Conservation (phyloP, 1,140 invertebrate genomes). For the Rhagoletis pomonella region DNA sequence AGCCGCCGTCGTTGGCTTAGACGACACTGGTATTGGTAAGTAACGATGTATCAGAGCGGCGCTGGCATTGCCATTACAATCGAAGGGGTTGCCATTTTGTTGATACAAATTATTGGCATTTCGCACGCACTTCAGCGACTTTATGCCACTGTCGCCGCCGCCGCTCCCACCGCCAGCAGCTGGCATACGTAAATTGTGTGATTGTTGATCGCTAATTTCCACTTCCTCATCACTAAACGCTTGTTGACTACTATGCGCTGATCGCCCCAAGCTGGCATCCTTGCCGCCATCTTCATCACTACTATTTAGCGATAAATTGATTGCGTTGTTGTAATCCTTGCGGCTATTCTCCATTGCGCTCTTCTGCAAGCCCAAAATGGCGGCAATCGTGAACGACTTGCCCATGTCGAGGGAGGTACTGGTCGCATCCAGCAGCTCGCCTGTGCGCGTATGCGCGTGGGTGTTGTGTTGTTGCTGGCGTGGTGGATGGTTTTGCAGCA, state of each 20-base stretch:
- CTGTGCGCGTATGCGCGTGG: slow-evolving; percentile 69
- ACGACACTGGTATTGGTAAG: slow-evolving; percentile 59
- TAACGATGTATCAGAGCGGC: slow-evolving; percentile 61
- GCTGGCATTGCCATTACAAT: slow-evolving; percentile 57
- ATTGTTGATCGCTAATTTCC: slow-evolving; percentile 23
- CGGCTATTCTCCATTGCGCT: slow-evolving; percentile 63
- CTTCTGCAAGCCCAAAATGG: slow-evolving; percentile 82
- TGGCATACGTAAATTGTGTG: neutral
- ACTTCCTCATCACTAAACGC: slow-evolving; percentile 3
- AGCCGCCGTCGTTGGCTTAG: slow-evolving; percentile 23
- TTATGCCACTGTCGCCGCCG: neutral
- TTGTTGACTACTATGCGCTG: slow-evolving; percentile 10
- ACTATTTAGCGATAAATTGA: slow-evolving; percentile 72
- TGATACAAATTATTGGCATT: slow-evolving; percentile 29
- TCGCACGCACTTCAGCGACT: slow-evolving; percentile 2
- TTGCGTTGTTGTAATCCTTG: slow-evolving; percentile 73
- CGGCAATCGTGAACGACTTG: slow-evolving; percentile 87
- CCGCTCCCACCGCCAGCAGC: neutral
- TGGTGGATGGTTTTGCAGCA: slow-evolving; percentile 55
- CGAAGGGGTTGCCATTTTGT: neutral
- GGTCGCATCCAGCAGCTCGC: slow-evolving; percentile 66
- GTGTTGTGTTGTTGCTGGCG: slow-evolving; percentile 56
- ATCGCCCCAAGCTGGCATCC: neutral
- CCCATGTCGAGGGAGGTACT: slow-evolving; percentile 73
- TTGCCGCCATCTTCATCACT: slow-evolving; percentile 54